Percentiles rank a stretch among this genome's conserved stretches.
These are phyloP conservation scores for Heterochromis multidens DNA, from an alignment of 2,113 vertebrate genomes.

Conservation along the genomic window DNA sequence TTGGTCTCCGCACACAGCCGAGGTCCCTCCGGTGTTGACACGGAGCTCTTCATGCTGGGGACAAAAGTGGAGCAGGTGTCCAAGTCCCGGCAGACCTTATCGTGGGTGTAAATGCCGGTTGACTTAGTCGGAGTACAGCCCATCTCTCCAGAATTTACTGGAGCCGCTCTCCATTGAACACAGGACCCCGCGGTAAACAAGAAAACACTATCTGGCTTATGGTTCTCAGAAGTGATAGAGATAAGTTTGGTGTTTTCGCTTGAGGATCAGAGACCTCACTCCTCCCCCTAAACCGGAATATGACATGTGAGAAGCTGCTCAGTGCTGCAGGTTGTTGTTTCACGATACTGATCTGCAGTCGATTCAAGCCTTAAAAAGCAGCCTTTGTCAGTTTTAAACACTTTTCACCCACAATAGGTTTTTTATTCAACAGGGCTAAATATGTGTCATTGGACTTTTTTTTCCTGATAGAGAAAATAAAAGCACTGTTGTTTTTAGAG, in stretches of 20 bases:
- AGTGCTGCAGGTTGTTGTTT: neutral
- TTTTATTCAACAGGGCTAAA: neutral
- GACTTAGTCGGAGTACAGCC: slow-evolving; percentile 78
- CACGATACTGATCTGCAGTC: neutral
- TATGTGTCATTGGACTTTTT: neutral
- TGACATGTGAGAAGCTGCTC: neutral
- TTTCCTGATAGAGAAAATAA: neutral
- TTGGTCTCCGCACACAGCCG: slow-evolving; percentile 43
- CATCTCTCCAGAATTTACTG: slow-evolving; percentile 42
- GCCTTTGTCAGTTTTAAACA: neutral
- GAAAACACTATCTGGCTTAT: neutral
- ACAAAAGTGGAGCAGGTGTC: slow-evolving; percentile 77
- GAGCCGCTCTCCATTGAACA: slow-evolving; percentile 8
- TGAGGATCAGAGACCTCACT: neutral
- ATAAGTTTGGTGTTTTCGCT: neutral
- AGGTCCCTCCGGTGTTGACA: slow-evolving; percentile 65
- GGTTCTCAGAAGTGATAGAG: neutral
- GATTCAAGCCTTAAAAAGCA: neutral
- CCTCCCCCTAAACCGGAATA: neutral
- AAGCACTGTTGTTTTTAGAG: neutral
- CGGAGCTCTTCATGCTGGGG: slow-evolving; percentile 66
- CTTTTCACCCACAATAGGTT: neutral
- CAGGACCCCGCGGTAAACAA: neutral
- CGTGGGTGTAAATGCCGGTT: slow-evolving; percentile 59
- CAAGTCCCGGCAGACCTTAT: slow-evolving; percentile 63